phyloP scores from a whole-genome alignment of 1,140 invertebrate species.

The Calosoma granatense region DNA sequence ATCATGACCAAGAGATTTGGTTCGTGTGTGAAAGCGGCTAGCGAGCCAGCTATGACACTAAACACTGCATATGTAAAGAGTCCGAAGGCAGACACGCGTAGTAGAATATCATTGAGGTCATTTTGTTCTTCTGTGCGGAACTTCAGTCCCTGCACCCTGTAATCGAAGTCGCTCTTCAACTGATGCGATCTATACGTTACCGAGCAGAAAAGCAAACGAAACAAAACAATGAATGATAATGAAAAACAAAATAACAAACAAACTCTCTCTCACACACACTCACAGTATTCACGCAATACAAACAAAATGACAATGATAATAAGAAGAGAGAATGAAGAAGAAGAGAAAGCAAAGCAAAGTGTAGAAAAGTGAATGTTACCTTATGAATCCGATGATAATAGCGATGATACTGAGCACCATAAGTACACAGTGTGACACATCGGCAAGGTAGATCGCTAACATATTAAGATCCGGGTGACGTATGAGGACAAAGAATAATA shows the following conservation, averaged over 20 bases:
- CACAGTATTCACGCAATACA: too few relatives aligned
- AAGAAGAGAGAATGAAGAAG: constrained; percentile 13
- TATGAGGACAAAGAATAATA: constrained; percentile 88
- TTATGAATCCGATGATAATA: constrained; percentile 80
- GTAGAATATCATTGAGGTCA: constrained; percentile 79
- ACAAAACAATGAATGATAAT: constrained; percentile 22
- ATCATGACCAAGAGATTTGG: constrained; percentile 84
- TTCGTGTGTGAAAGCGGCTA: constrained; percentile 72
- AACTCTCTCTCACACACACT: too few relatives aligned
- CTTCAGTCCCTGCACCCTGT: constrained; percentile 73
- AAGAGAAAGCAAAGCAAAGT: too few relatives aligned
- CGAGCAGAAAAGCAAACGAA: constrained; percentile 2
- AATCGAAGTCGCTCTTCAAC: constrained; percentile 23
- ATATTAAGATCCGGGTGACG: constrained; percentile 67
- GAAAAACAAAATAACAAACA: constrained; percentile 7
- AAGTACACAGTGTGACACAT: constrained; percentile 78
- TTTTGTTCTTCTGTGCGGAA: constrained; percentile 82
- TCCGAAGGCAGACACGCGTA: constrained; percentile 84
- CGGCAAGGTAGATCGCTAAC: constrained; percentile 79
- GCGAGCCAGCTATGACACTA: constrained; percentile 80
- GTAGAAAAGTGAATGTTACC: constrained; percentile 42
- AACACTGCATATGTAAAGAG: constrained; percentile 87
- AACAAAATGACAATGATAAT: too few relatives aligned
- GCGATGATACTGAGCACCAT: constrained; percentile 81
- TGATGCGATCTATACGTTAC: neutral